Conservation (phyloP, 2,797 vertebrate genomes). For the Nannoperca obscura region DNA sequence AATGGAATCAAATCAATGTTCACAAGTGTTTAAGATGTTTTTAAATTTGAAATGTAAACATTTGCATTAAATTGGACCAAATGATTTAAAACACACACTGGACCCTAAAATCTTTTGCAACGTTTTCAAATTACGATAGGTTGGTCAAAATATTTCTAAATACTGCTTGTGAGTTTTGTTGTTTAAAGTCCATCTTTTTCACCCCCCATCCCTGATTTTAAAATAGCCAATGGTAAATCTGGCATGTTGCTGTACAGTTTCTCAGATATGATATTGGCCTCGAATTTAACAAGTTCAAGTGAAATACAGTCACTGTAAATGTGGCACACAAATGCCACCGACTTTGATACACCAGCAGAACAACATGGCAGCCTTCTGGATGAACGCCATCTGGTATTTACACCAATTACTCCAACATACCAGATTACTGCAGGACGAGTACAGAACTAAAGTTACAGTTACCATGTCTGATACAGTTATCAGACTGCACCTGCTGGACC, state of each 20-base stretch:
- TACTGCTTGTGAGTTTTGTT: slow-evolving; percentile 36
- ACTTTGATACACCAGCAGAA: slow-evolving; percentile 4
- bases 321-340: not conserved
- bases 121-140: slow-evolving; percentile 14
- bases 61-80: slow-evolving; percentile 36
- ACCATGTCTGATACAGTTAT: not conserved
- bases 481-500: slow-evolving; percentile 31
- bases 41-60: slow-evolving; percentile 51
- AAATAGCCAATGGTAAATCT: slow-evolving; percentile 12
- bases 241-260: not conserved
- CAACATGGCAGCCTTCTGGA: not conserved
- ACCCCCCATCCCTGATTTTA: slow-evolving; percentile 51
- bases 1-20: slow-evolving; percentile 57
- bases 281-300: not conserved
- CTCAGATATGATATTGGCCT: not conserved
- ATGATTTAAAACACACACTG: slow-evolving; percentile 26
- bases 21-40: slow-evolving; percentile 54
- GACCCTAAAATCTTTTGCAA: slow-evolving; percentile 16
- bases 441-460: slow-evolving; percentile 2
- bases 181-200: slow-evolving; percentile 36
- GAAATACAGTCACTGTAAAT: slow-evolving; percentile 19
- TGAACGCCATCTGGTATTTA: not conserved
- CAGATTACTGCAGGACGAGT: not conserved
- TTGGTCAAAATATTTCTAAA: slow-evolving; percentile 15
- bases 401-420: slow-evolving; percentile 18